Percentiles rank a stretch among this genome's conserved stretches.
These are phyloP conservation scores for Malthinus seriepunctatus DNA, from an alignment of 2,888 invertebrate genomes.

Conservation along the genomic window DNA sequence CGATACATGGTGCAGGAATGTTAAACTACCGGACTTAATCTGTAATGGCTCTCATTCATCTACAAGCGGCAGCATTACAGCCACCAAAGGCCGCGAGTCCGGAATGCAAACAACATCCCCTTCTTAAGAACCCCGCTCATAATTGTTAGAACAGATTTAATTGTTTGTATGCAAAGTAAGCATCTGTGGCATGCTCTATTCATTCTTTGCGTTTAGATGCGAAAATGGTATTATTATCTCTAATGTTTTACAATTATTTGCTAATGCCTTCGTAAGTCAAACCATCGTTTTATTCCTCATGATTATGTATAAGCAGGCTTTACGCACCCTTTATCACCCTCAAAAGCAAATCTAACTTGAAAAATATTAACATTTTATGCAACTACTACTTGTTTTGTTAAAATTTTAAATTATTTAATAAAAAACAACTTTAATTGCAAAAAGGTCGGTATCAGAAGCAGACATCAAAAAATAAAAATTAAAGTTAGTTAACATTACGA, in stretches of 20 bases:
- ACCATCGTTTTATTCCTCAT: slow-evolving; percentile 7
- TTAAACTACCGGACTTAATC: slow-evolving; percentile 41
- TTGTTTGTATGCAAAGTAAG: slow-evolving; percentile 46
- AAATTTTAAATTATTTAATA: no score
- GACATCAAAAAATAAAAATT: no score
- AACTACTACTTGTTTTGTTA: no score
- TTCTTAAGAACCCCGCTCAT: slow-evolving; percentile 44
- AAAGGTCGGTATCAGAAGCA: no score
- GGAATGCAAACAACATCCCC: slow-evolving; percentile 36
- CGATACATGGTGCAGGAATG: slow-evolving; percentile 37
- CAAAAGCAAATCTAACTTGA: background rate
- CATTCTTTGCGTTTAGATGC: slow-evolving; percentile 17
- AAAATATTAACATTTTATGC: no score
- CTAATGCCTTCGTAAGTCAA: slow-evolving; percentile 8
- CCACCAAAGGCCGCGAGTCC: slow-evolving; percentile 28
- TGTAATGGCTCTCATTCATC: slow-evolving; percentile 41
- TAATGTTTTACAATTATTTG: slow-evolving; percentile 17
- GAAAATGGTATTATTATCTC: slow-evolving; percentile 15
- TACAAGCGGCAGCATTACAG: slow-evolving; percentile 28
- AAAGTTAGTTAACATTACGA: no score
- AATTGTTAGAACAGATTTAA: slow-evolving; percentile 49
- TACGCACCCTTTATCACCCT: background rate
- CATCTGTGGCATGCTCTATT: slow-evolving; percentile 38
- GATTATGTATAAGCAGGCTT: slow-evolving; percentile 5
- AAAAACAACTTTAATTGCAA: no score